phyloP scores from a whole-genome alignment of 2,113 vertebrate species.

The Vulpes ferrilata region DNA sequence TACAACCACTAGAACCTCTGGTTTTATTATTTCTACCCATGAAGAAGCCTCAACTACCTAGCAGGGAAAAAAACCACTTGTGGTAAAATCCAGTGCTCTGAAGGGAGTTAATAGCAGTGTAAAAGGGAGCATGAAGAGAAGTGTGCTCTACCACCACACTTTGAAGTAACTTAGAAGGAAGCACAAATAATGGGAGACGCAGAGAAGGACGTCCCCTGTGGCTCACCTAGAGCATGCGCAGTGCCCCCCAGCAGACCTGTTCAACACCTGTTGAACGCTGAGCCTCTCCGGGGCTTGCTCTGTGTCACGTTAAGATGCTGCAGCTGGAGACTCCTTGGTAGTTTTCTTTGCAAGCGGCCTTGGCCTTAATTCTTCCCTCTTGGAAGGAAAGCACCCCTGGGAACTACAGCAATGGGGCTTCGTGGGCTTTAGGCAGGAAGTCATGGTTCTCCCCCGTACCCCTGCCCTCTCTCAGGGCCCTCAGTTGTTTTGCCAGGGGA shows the following conservation, averaged over 20 bases:
- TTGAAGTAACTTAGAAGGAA: neutral
- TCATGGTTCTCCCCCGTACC: fast-evolving
- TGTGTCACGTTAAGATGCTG: fast-evolving
- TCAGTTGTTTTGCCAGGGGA: neutral
- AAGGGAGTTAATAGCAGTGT: neutral
- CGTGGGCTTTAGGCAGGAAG: neutral
- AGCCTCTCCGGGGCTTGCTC: fast-evolving
- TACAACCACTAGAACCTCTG: neutral
- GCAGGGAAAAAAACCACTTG: neutral
- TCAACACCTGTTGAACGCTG: neutral
- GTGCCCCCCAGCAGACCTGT: neutral
- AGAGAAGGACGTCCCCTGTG: neutral
- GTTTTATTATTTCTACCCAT: neutral
- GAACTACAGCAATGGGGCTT: neutral
- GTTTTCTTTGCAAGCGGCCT: neutral
- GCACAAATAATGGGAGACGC: neutral
- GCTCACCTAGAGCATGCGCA: fast-evolving
- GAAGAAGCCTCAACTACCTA: neutral
- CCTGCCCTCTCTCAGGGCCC: neutral
- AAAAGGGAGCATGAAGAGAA: neutral
- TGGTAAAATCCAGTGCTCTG: neutral
- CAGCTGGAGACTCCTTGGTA: neutral
- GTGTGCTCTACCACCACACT: neutral
- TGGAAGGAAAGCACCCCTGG: neutral
- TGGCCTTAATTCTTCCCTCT: neutral